Conservation (phyloP, 2,888 invertebrate species). For the Pachymerium ferrugineum region DNA sequence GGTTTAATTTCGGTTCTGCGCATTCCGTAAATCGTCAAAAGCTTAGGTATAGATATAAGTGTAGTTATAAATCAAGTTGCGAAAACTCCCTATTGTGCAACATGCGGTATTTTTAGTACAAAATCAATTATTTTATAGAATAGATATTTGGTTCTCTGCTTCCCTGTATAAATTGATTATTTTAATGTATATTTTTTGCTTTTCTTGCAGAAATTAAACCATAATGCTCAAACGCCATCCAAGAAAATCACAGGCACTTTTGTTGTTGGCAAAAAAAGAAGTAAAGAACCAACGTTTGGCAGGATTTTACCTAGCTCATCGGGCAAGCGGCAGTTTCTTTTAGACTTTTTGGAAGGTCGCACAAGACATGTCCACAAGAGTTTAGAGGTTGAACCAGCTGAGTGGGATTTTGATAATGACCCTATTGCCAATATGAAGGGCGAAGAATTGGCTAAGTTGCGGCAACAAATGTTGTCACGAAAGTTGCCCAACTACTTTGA, state of each 20-base stretch:
- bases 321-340: constrained; percentile 31
- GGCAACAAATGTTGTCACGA: constrained; percentile 28
- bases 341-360: constrained; percentile 30
- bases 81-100: too few relatives aligned
- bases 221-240: constrained; percentile 29
- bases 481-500: constrained; percentile 32
- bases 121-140: too few relatives aligned
- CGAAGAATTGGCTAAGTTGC: constrained; percentile 30
- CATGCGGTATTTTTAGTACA: too few relatives aligned
- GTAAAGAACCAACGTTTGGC: constrained; percentile 30
- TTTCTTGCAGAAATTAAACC: constrained; percentile 17
- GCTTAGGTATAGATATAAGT: too few relatives aligned
- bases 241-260: constrained; percentile 33
- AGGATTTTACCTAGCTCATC: constrained; percentile 32
- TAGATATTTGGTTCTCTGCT: not conserved
- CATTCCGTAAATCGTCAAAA: too few relatives aligned
- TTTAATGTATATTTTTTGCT: not conserved
- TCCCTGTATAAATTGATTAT: not conserved
- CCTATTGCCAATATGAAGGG: constrained; percentile 28
- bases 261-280: constrained; percentile 29
- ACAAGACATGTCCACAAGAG: constrained; percentile 8
- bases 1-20: too few relatives aligned
- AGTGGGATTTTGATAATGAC: constrained; percentile 32
- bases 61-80: too few relatives aligned
- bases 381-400: constrained; percentile 5